Percentiles rank a stretch among this genome's conserved stretches.
Conservation (phyloP, 2,888 invertebrate species). For the Lasioglossum marginatum region DNA sequence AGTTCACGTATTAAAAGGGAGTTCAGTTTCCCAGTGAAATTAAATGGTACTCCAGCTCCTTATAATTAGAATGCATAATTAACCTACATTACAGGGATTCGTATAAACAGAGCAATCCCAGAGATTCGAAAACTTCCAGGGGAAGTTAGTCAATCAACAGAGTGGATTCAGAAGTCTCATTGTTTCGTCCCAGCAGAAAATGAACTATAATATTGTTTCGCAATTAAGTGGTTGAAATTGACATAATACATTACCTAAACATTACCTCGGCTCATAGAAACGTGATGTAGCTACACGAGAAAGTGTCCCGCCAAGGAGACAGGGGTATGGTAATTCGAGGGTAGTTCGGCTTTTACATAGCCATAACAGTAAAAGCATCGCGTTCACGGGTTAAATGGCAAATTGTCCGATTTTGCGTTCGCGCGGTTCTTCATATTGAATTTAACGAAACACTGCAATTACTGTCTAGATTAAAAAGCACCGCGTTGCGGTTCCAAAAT, state of each 20-base stretch:
- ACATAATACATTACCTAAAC: slow-evolving; percentile 10
- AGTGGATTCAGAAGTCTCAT: neutral
- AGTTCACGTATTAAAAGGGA: neutral
- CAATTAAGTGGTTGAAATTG: neutral
- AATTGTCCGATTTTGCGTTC: slow-evolving; percentile 68
- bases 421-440: slow-evolving; percentile 41
- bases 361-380: slow-evolving; percentile 73
- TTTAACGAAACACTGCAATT: slow-evolving; percentile 14
- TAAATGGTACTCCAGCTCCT: neutral
- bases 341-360: slow-evolving; percentile 74
- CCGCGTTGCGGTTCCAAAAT: neutral
- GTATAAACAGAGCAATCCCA: neutral
- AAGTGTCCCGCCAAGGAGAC: slow-evolving; percentile 32
- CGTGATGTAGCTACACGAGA: slow-evolving; percentile 28
- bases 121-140: neutral
- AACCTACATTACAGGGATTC: neutral
- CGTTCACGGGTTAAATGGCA: slow-evolving; percentile 67
- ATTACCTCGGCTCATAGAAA: slow-evolving; percentile 1
- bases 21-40: neutral
- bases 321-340: slow-evolving; percentile 63
- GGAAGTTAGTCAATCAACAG: neutral
- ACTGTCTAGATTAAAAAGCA: neutral
- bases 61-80: neutral
- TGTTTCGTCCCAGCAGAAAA: neutral
- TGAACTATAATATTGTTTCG: neutral